phyloP scores from a whole-genome alignment of 2,797 vertebrate species.

The Setipinna tenuifilis region DNA sequence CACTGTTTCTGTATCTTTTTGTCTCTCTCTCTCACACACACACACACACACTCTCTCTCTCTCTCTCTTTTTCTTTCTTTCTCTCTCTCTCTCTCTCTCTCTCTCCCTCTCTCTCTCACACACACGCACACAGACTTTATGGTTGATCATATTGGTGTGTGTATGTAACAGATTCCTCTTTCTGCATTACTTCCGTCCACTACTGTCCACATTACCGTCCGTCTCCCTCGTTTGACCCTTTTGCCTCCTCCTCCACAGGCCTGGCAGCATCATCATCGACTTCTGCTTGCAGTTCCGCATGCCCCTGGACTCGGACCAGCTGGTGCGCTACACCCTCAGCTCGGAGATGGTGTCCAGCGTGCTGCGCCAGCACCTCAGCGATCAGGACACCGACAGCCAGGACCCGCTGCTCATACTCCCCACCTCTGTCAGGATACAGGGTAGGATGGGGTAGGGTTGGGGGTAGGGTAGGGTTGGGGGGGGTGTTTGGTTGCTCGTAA shows the following conservation, averaged over 20 bases:
- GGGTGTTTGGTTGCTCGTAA: no score
- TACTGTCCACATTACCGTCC: no score
- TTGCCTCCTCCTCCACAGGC: background rate
- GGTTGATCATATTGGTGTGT: no score
- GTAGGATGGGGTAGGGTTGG: no score
- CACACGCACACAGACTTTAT: background rate
- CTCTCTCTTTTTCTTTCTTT: background rate
- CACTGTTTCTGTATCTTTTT: no score
- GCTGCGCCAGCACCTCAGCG: conserved; percentile 42
- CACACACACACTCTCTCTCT: background rate
- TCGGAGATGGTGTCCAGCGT: conserved; percentile 45
- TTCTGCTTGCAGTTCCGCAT: conserved; percentile 45
- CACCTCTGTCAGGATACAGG: conserved; percentile 40
- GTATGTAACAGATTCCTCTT: no score
- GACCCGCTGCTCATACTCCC: conserved; percentile 34
- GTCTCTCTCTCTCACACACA: no score
- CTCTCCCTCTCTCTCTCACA: background rate
- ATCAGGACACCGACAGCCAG: background rate
- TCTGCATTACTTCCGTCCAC: no score
- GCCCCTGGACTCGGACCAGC: conserved; percentile 40
- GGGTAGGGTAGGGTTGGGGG: no score
- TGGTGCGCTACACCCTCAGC: conserved; percentile 36
- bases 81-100: conserved; percentile 1
- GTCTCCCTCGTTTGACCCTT: background rate
- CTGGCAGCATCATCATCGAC: background rate